Evolutionary conservation across 1,140 invertebrate species (phyloP).

Genomic region (Heliothis virescens): DNA sequence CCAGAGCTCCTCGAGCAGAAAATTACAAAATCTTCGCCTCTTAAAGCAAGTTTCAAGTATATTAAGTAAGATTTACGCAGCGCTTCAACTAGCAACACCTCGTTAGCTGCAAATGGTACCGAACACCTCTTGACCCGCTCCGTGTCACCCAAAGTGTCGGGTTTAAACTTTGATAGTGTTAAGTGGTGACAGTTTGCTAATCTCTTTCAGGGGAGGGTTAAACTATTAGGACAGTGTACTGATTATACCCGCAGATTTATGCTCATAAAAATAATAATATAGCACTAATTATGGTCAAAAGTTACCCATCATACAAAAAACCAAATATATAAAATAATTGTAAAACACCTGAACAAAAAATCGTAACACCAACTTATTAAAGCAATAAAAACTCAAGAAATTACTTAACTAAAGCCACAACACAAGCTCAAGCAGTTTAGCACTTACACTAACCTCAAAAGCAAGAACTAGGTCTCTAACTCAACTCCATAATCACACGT

Average conservation of each 20-base stretch:
- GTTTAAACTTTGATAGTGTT: constrained; percentile 44
- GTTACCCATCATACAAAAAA: too few species aligned
- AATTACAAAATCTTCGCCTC: constrained; percentile 1
- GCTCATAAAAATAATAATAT: background rate
- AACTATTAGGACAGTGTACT: constrained; percentile 15
- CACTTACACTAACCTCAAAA: background rate
- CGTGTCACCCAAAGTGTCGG: constrained; percentile 20
- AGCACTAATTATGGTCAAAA: too few species aligned
- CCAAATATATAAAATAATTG: too few species aligned
- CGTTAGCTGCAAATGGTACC: constrained; percentile 24
- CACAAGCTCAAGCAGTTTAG: background rate
- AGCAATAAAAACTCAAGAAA: background rate
- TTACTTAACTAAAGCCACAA: background rate
- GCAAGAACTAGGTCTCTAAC: background rate
- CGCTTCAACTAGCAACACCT: constrained; percentile 24
- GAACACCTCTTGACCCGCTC: constrained; percentile 32
- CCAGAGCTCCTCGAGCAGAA: background rate
- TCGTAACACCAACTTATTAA: too few species aligned
- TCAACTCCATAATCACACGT: constrained; percentile 20
- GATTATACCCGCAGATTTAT: background rate
- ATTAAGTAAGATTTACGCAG: constrained; percentile 25
- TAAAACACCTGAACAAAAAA: too few species aligned
- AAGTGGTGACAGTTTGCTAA: constrained; percentile 42
- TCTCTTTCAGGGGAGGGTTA: constrained; percentile 24
- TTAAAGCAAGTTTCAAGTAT: constrained; percentile 27